Conservation (phyloP, 2,888 invertebrate genomes). For the Spilosoma lubricipeda region DNA sequence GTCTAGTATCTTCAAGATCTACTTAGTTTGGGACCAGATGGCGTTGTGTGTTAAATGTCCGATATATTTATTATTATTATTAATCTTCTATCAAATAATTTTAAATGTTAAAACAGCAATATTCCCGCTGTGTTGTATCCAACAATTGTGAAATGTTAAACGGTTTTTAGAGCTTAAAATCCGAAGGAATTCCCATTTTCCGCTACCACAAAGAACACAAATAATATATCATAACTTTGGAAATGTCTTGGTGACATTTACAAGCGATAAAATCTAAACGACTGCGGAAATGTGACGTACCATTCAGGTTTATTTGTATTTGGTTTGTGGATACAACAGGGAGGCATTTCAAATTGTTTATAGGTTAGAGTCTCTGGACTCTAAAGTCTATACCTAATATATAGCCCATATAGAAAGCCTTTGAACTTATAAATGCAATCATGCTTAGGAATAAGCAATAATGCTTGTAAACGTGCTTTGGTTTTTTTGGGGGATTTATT, state of each 20-base stretch:
- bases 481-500: background rate
- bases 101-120: background rate
- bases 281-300: conserved; percentile 40
- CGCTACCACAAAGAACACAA: conserved; percentile 17
- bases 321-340: conserved; percentile 8
- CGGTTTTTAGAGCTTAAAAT: background rate
- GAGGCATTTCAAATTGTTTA: conserved; percentile 6
- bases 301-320: conserved; percentile 25
- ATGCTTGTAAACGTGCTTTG: background rate
- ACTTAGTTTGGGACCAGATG: no score
- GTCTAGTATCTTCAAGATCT: no score
- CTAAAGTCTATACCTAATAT: no score
- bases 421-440: no score
- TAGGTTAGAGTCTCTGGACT: background rate
- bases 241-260: conserved; percentile 64
- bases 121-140: background rate
- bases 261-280: conserved; percentile 54
- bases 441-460: background rate
- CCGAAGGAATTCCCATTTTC: background rate
- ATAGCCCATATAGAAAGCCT: no score
- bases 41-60: no score
- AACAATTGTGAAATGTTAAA: background rate
- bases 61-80: background rate
- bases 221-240: conserved; percentile 31
- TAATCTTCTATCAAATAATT: background rate